Percentiles rank a stretch among this genome's conserved stretches.
These are phyloP conservation scores for Drosophila robusta DNA, from an alignment of 2,888 invertebrate genomes.

Conservation along the genomic window DNA sequence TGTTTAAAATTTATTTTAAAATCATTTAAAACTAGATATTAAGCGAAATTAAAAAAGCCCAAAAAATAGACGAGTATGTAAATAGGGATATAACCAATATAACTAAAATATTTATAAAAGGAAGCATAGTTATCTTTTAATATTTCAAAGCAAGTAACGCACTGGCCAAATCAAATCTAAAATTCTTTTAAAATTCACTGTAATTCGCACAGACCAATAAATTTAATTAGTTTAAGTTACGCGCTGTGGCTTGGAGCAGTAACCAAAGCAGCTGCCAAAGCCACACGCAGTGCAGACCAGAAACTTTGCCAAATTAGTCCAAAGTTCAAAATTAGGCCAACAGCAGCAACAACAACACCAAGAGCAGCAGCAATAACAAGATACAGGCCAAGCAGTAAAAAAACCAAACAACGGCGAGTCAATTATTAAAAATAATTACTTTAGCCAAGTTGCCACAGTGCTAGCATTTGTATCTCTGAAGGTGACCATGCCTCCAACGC, in stretches of 20 bases:
- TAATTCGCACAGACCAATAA: conserved; percentile 55
- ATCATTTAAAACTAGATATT: background rate
- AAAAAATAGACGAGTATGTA: too few relatives aligned
- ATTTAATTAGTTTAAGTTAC: conserved; percentile 75
- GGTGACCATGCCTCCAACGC: conserved; percentile 25
- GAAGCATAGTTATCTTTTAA: too few relatives aligned
- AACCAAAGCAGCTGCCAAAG: conserved; percentile 66
- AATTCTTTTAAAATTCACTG: conserved; percentile 10
- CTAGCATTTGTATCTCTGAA: conserved; percentile 51
- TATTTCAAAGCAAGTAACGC: background rate
- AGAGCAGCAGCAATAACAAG: conserved; percentile 4
- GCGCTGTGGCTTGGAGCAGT: conserved; percentile 57
- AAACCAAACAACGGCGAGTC: conserved; percentile 68
- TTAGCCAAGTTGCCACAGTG: conserved; percentile 67
- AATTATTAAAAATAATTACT: conserved; percentile 81
- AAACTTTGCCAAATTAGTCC: conserved; percentile 76
- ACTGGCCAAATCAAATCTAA: background rate
- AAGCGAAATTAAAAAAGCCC: too few relatives aligned
- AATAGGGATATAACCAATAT: too few relatives aligned
- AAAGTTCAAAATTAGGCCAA: conserved; percentile 68
- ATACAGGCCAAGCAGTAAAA: conserved; percentile 4
- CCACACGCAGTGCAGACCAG: conserved; percentile 56
- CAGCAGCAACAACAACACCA: conserved; percentile 15
- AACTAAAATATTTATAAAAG: background rate
- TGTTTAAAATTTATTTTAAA: background rate